These are phyloP conservation scores for Oxyura jamaicensis DNA, from an alignment of 2,113 vertebrate species.

Conservation along the genomic window DNA sequence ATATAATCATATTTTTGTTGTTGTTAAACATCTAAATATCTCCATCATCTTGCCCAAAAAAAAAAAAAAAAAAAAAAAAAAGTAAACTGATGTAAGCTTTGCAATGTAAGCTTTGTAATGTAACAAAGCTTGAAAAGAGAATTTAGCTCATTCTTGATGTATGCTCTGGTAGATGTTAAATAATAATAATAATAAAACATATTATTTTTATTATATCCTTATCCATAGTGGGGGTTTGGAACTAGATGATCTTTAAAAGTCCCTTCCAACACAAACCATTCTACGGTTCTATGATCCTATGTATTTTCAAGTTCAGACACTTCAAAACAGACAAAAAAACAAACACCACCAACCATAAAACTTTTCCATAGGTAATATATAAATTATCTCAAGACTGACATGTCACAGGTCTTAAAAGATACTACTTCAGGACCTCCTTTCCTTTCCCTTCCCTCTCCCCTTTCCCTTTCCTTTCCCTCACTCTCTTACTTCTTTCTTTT, in stretches of 20 bases:
- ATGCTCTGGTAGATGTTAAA: no score
- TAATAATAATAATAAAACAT: no score
- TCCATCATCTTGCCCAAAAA: not conserved
- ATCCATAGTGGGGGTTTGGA: no score
- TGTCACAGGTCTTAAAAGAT: not conserved
- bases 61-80: not conserved
- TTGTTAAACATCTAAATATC: not conserved
- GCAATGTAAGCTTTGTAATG: no score
- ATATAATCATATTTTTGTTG: not conserved
- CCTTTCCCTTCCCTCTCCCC: not conserved
- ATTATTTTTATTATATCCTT: not conserved
- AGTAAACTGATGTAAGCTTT: no score
- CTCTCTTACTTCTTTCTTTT: not conserved
- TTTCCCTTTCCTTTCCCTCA: not conserved
- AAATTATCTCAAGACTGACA: not conserved
- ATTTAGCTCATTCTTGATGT: not conserved
- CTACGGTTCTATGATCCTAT: no score
- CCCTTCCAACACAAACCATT: no score
- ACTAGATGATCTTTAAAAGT: no score
- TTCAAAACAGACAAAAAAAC: not conserved
- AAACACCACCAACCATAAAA: not conserved
- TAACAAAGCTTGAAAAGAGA: not conserved
- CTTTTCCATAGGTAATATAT: not conserved
- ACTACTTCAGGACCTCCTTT: not conserved
- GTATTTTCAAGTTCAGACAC: not conserved